phyloP scores from a whole-genome alignment of 1,140 invertebrate genomes.

The Cydia pomonella region DNA sequence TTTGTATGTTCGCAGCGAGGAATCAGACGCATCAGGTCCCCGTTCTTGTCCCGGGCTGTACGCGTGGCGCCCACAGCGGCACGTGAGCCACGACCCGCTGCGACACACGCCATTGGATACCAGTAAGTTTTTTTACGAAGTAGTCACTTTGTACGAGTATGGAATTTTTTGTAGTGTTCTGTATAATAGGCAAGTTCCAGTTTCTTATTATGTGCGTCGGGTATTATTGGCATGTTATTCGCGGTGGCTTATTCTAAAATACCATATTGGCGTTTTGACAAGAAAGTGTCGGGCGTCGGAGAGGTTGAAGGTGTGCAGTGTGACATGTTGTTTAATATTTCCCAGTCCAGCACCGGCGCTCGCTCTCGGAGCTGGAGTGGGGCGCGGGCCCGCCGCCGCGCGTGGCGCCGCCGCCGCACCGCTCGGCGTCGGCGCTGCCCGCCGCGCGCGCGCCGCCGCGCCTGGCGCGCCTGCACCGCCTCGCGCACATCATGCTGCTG shows the following conservation, averaged over 20 bases:
- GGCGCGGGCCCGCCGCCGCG: slow-evolving; percentile 31
- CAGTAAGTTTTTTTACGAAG: too few species aligned
- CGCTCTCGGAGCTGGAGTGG: slow-evolving; percentile 84
- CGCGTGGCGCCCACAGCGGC: slow-evolving; percentile 62
- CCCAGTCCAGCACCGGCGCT: slow-evolving; percentile 84
- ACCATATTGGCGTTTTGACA: too few species aligned
- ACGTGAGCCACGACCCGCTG: slow-evolving; percentile 40
- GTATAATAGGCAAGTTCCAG: too few species aligned
- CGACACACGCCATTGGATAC: slow-evolving; percentile 9
- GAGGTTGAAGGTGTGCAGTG: too few species aligned
- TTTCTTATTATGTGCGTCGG: too few species aligned
- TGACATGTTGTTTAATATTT: slow-evolving; percentile 37
- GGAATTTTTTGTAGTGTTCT: too few species aligned
- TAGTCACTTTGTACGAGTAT: too few species aligned
- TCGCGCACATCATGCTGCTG: slow-evolving; percentile 89
- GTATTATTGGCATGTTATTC: too few species aligned
- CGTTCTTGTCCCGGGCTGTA: slow-evolving; percentile 63
- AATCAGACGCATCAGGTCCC: slow-evolving; percentile 64
- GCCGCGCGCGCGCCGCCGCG: slow-evolving; percentile 60
- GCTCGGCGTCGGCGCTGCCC: slow-evolving; percentile 47
- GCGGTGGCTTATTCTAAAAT: too few species aligned
- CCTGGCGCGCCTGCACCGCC: slow-evolving; percentile 76
- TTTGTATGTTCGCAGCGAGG: slow-evolving; percentile 48
- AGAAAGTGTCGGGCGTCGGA: too few species aligned
- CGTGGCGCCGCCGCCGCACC: slow-evolving; percentile 45